phyloP scores from a whole-genome alignment of 1,140 invertebrate species.

The Philopotamus ludificatus region DNA sequence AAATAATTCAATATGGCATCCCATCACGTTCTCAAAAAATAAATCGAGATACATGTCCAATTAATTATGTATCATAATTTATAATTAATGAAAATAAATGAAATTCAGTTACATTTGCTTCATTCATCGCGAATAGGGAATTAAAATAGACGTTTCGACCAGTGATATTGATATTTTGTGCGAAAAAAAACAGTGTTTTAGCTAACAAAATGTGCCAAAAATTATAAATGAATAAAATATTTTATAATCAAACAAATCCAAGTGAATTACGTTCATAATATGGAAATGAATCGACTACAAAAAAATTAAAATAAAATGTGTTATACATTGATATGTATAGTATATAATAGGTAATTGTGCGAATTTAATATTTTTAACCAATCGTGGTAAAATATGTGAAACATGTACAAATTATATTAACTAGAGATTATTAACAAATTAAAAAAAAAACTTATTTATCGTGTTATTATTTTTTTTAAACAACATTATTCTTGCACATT shows the following conservation, averaged over 20 bases:
- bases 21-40: no score
- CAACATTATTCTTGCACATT: no score
- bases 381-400: slow-evolving; percentile 14
- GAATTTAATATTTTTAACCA: slow-evolving; percentile 18
- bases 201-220: slow-evolving; percentile 25
- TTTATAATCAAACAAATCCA: slow-evolving; percentile 2
- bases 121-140: no score
- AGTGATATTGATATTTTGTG: slow-evolving; percentile 11
- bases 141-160: no score
- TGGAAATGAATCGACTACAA: slow-evolving; percentile 4
- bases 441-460: neutral
- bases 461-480: neutral
- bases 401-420: slow-evolving; percentile 25
- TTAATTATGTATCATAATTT: no score
- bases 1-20: no score
- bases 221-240: slow-evolving; percentile 15
- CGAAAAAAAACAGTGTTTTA: slow-evolving; percentile 8
- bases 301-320: slow-evolving; percentile 13
- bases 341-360: slow-evolving; percentile 14
- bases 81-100: neutral
- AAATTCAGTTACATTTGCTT: neutral
- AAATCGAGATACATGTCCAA: no score
- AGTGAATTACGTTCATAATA: slow-evolving; percentile 1
- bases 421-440: neutral
- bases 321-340: slow-evolving; percentile 8